phyloP scores from a whole-genome alignment of 2,113 vertebrate genomes.

The Forbesichthys agassizii region DNA sequence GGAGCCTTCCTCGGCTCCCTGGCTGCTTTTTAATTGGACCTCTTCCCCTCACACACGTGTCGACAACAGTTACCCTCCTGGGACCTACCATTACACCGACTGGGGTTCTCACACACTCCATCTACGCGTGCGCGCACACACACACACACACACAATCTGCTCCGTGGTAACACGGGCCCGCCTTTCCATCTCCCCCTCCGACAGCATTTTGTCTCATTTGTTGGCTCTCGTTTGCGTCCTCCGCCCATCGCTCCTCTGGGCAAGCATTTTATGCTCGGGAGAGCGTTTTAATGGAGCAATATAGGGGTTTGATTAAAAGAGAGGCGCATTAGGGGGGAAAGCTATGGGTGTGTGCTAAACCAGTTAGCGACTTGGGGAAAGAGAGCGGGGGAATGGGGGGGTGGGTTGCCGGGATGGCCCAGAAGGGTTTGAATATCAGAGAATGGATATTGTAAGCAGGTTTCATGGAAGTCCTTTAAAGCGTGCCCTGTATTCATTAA shows the following conservation, averaged over 20 bases:
- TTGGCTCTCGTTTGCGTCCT: conserved; percentile 38
- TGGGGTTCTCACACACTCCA: conserved; percentile 18
- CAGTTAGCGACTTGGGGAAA: conserved; percentile 29
- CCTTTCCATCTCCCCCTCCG: conserved; percentile 20
- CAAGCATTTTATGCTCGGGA: conserved; percentile 56
- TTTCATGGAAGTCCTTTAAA: too few species aligned
- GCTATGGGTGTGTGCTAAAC: conserved; percentile 30
- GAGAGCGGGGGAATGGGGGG: conserved; percentile 5
- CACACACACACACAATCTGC: neutral
- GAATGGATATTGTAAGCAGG: conserved; percentile 1
- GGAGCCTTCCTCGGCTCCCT: conserved; percentile 32
- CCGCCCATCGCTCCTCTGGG: conserved; percentile 31
- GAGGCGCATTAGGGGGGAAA: conserved; percentile 48
- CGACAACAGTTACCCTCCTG: conserved; percentile 49
- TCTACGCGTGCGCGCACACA: neutral
- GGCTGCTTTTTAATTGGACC: conserved; percentile 61
- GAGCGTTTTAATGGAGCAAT: conserved; percentile 60
- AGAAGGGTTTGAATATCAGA: conserved; percentile 10
- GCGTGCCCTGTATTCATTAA: too few species aligned
- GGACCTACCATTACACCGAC: conserved; percentile 31
- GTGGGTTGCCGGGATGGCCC: conserved; percentile 55
- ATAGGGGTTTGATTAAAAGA: conserved; percentile 63
- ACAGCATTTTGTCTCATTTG: conserved; percentile 40
- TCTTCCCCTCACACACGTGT: conserved; percentile 37
- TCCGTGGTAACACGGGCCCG: neutral